Evolutionary conservation across 2,888 invertebrate species (phyloP).

Genomic region (Sturmia bella): DNA sequence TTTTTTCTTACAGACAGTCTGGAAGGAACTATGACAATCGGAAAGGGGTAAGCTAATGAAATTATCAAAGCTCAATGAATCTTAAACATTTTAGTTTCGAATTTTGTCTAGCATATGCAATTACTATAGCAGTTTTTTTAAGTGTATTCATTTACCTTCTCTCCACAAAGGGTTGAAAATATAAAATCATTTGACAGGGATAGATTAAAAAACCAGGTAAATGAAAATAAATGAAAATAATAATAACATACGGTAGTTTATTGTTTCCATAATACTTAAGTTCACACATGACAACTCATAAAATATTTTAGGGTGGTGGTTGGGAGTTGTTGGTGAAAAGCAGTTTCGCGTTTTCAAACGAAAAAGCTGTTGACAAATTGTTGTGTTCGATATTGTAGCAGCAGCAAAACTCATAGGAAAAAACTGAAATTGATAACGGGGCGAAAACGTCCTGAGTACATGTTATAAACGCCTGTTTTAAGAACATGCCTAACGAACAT

Average conservation of each 20-base stretch:
- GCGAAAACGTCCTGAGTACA: conserved; percentile 43
- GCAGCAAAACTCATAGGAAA: background rate
- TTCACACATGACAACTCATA: conserved; percentile 69
- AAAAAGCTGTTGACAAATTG: conserved; percentile 68
- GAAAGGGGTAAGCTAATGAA: too few relatives aligned
- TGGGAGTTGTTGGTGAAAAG: conserved; percentile 27
- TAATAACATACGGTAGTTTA: conserved; percentile 61
- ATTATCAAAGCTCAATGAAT: too few relatives aligned
- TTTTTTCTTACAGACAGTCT: too few relatives aligned
- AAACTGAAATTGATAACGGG: conserved; percentile 8
- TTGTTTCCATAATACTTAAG: conserved; percentile 63
- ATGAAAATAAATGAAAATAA: conserved; percentile 52
- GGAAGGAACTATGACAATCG: too few relatives aligned
- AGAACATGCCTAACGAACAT: conserved; percentile 43
- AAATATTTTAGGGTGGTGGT: conserved; percentile 38
- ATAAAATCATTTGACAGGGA: conserved; percentile 1
- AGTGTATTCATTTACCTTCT: background rate
- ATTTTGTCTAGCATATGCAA: too few relatives aligned
- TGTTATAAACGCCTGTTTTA: conserved; percentile 57
- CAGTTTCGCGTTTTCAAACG: conserved; percentile 11
- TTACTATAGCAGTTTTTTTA: background rate
- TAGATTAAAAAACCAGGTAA: conserved; percentile 38
- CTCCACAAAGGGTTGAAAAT: conserved; percentile 12
- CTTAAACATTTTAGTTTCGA: too few relatives aligned
- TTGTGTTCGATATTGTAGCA: conserved; percentile 16